Base-by-base conservation (phyloP, 2,797 vertebrate genomes). In the Lepidocolaptes lacrymiger region DNA sequence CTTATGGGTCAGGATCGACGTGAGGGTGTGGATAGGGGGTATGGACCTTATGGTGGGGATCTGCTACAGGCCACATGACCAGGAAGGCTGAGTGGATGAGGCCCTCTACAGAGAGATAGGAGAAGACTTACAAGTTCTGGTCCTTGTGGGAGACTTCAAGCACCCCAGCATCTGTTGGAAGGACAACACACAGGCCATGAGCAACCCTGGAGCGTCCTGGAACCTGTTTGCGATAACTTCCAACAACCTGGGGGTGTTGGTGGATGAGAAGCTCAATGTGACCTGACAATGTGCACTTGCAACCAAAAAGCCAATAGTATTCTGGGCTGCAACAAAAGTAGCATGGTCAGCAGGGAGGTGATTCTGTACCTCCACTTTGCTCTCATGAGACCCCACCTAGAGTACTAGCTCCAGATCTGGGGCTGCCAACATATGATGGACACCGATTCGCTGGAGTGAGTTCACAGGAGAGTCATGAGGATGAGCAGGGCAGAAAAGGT, bases 41-140 rank as follows among this genome's bases (percentile, higher is more conserved):
- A 20, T 44, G 44, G 20, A 36, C 30, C 5, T 56, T 51, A 17
- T 5, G 12, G 15, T 36, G 37, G 15, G 10, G 7, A 44, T 58
- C 51, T 69, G 26, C 37, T 64, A 15, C 6, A 63, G 37, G 30
- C 13, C 56, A 36, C 16, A 37, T 28, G 22, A 64, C 10, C 24
- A 46, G 49, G 10, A 52, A 52, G 30, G 63, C 22, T 0, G 0
- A 58, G n/a, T 14, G 3, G 21, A 36, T 52, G 28, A 32, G 24
- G 9, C 9, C 30, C 23, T 85, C 23, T 59, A 23, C 26, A 71
- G 58, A 17, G 14, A 52, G 22, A 5, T 28, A 59, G 24, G 12
- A 21, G 28, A 64, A 77, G 51, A 56, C 28, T 34, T 43, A 7
- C 14, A 39, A 46, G 7, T 13, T 30, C 21, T 39, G n/a, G 12